A percentile compares a stretch with the other conserved stretches of the same genome.
Conservation (phyloP, 2,888 invertebrate genomes). For the Salticus scenicus region DNA sequence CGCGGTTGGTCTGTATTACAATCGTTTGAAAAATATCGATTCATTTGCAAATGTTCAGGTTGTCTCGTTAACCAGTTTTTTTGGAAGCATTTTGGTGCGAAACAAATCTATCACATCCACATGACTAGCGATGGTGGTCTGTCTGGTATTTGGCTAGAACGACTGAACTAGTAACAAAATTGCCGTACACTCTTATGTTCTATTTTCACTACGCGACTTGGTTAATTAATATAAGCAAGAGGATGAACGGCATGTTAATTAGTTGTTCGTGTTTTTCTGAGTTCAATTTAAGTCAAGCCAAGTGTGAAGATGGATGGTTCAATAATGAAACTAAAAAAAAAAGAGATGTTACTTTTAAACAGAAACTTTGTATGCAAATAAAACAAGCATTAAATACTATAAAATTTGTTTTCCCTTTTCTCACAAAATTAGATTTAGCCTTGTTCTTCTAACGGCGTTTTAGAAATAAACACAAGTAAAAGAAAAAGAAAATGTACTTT, state of each 20-base stretch:
- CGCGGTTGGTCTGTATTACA: too few relatives aligned
- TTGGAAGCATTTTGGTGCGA: too few relatives aligned
- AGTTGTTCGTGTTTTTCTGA: not conserved
- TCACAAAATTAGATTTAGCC: not conserved
- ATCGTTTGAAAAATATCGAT: too few relatives aligned
- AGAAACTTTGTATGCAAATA: not conserved
- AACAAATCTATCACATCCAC: too few relatives aligned
- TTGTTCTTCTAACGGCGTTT: not conserved
- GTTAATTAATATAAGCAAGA: not conserved
- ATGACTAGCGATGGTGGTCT: not conserved
- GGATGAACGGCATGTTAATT: slow-evolving; percentile 2
- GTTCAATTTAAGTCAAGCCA: slow-evolving; percentile 25
- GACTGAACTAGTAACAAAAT: too few relatives aligned
- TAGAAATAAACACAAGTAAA: not conserved
- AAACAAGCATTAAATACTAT: not conserved
- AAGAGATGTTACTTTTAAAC: not conserved
- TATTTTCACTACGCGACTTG: too few relatives aligned
- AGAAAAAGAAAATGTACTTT: not conserved
- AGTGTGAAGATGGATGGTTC: slow-evolving; percentile 34
- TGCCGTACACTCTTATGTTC: too few relatives aligned
- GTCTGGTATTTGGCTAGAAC: too few relatives aligned
- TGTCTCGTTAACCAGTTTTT: too few relatives aligned
- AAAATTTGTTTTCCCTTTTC: not conserved
- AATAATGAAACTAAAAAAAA: slow-evolving; percentile 9
- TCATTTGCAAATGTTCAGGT: too few relatives aligned